Evolutionary conservation across 2,113 vertebrate species (phyloP).

Genomic region (Rhinolophus sinicus): DNA sequence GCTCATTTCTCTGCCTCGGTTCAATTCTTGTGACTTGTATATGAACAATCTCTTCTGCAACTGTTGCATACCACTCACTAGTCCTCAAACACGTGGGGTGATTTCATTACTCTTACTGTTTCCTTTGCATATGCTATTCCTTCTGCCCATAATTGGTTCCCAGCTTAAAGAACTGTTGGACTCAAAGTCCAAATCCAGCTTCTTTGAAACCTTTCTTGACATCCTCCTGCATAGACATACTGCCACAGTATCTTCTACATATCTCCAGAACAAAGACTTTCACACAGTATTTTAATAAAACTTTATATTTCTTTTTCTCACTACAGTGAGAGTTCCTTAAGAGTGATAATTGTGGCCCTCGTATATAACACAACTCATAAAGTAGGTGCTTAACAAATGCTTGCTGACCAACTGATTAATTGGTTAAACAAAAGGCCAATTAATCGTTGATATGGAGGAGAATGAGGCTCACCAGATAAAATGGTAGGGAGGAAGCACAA

Average conservation of each 20-base stretch:
- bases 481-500: neutral
- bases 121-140: neutral
- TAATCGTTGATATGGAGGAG: neutral
- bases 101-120: neutral
- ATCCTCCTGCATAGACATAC: neutral
- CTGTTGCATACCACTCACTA: neutral
- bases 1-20: neutral
- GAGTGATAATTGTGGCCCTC: neutral
- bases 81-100: neutral
- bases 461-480: neutral
- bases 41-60: neutral
- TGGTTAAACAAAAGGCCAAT: neutral
- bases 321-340: neutral
- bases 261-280: neutral
- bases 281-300: neutral
- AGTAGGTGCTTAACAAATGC: neutral
- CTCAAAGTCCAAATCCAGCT: neutral
- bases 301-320: neutral
- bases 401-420: neutral
- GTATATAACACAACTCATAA: neutral
- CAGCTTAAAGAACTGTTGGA: neutral
- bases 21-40: neutral
- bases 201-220: neutral
- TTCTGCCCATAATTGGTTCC: neutral
- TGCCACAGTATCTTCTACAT: neutral